Evolutionary conservation across 2,888 invertebrate species (phyloP), one percentile per base, ranked within the genome.

Genomic region (Andricus quercusramuli): DNA sequence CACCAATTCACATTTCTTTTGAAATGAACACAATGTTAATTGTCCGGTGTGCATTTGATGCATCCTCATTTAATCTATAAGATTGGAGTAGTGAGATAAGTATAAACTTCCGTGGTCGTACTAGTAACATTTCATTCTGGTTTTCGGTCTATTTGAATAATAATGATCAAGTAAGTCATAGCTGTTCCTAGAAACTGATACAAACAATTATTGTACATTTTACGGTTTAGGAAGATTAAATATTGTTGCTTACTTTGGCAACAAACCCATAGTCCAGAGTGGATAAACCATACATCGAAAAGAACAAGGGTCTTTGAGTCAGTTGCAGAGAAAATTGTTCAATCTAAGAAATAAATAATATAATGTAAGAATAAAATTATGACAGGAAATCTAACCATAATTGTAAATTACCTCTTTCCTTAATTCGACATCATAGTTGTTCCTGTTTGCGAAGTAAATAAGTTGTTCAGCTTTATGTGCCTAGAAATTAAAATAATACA

Each of bases 251-350:
- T 47, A 87, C 87, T 29, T 80, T 79, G 32, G 83, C 76, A 9
- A 87, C 77, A 15, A 84, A 85, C 11, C 22, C 29, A n/a, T 85
- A 82, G 47, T 85, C 84, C 11, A 87, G 76, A 9, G 68, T 80
- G 3, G 83, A 80, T 51, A 87, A 83, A 29, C 85, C 86, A 79
- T 82, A 83, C 37, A 86, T 83, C 20, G 83, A 77, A 32, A 88
- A 86, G 32, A 44, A 37, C 25, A 87, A 51, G 2, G 86, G 85
- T 65, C 84, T 83, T 41, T 86, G 84, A 44, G 85, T 70, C 37
- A 87, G 80, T 84, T 88, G 88, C 37, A 86, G 41, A 25, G 86
- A 84, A 59, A 87, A 85, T 56, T 86, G 85, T 20, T 82, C 81
- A 41, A 82, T 79, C 82, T 86, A 47, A 13, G 68, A 79, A 25